Evolutionary conservation across 2,888 invertebrate species (phyloP).

Genomic region (Anagyrus pseudococci): DNA sequence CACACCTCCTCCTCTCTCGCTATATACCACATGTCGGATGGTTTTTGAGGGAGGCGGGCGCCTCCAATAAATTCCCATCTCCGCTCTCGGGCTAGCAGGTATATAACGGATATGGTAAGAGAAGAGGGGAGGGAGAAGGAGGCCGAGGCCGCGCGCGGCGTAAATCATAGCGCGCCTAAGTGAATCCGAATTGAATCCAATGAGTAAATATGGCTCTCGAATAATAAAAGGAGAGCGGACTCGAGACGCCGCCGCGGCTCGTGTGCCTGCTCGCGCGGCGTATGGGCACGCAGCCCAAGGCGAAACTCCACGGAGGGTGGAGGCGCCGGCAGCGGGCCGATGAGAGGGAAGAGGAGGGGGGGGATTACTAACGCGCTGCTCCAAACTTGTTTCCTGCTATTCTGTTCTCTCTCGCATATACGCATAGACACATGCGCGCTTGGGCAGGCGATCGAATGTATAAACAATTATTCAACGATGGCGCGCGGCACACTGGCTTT

Average conservation of each 20-base stretch:
- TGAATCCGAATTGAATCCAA: conserved; percentile 60
- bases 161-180: conserved; percentile 55
- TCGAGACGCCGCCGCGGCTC: conserved; percentile 17
- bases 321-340: too few relatives aligned
- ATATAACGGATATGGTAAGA: conserved; percentile 21
- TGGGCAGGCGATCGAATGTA: conserved; percentile 14
- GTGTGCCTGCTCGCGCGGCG: too few relatives aligned
- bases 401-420: not conserved
- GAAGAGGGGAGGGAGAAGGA: not conserved
- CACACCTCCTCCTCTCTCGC: too few relatives aligned
- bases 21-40: conserved; percentile 19
- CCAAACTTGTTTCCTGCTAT: too few relatives aligned
- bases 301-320: too few relatives aligned
- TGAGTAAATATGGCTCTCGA: conserved; percentile 59
- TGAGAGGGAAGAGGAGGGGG: too few relatives aligned
- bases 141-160: conserved; percentile 44
- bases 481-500: too few relatives aligned
- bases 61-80: conserved; percentile 59
- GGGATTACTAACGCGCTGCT: too few relatives aligned
- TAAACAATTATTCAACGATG: conserved; percentile 30
- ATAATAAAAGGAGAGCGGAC: conserved; percentile 47
- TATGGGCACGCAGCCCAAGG: conserved; percentile 11
- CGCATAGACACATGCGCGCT: too few relatives aligned
- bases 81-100: conserved; percentile 31
- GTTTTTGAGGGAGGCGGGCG: conserved; percentile 43